These are phyloP conservation scores for Archips crataeganus DNA, from an alignment of 2,888 invertebrate species.

Conservation along the genomic window DNA sequence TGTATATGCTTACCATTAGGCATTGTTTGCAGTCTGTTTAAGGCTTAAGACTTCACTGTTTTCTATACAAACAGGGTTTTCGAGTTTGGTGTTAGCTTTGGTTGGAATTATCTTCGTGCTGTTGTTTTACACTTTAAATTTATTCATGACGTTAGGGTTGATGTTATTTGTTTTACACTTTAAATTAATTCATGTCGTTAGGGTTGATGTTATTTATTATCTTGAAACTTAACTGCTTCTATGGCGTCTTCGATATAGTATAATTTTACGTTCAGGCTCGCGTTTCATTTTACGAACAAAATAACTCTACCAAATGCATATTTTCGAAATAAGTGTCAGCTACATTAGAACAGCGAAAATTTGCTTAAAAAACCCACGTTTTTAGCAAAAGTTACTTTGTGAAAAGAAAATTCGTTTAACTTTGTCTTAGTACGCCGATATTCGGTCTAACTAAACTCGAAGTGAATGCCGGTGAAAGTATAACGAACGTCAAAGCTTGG, in stretches of 20 bases:
- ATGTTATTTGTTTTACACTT: slow-evolving; percentile 44
- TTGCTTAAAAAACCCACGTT: not conserved
- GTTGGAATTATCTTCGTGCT: slow-evolving; percentile 37
- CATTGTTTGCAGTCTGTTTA: slow-evolving; percentile 33
- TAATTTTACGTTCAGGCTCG: too few species aligned
- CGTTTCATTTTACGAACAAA: too few species aligned
- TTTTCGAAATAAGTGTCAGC: too few species aligned
- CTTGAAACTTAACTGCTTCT: not conserved
- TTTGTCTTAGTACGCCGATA: not conserved
- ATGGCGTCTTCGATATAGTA: not conserved
- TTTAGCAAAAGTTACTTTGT: not conserved
- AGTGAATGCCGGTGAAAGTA: slow-evolving; percentile 36
- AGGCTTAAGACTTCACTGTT: slow-evolving; percentile 36
- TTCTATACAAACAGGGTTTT: slow-evolving; percentile 40
- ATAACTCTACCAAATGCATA: too few species aligned
- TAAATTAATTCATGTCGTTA: slow-evolving; percentile 35
- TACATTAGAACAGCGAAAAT: too few species aligned
- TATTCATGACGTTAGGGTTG: slow-evolving; percentile 21
- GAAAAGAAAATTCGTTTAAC: not conserved
- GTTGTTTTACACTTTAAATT: slow-evolving; percentile 44
- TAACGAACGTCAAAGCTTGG: slow-evolving; percentile 45
- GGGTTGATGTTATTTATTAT: slow-evolving; percentile 19
- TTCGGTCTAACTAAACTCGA: not conserved
- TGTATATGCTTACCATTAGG: slow-evolving; percentile 36
- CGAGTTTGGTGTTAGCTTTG: slow-evolving; percentile 29